A percentile compares a stretch with the other conserved stretches of the same genome.
Evolutionary conservation across 2,113 vertebrate species (phyloP).

Genomic region (Neodon shergylaensis): DNA sequence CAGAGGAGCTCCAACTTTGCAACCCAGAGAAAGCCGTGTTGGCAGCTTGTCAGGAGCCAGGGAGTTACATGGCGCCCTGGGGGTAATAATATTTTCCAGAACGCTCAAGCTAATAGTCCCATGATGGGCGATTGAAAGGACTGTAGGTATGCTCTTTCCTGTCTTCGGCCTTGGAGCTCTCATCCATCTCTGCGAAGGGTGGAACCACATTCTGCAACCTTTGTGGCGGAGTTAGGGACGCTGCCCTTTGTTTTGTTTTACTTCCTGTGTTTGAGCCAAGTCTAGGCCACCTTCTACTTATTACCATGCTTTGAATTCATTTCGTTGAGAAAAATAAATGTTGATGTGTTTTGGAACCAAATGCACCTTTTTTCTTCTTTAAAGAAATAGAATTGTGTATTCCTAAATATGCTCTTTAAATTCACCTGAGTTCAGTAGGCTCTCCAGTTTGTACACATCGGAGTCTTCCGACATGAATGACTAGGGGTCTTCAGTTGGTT

Average conservation of each 20-base stretch:
- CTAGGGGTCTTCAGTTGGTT: not conserved
- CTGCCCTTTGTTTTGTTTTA: not conserved
- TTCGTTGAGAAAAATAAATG: not conserved
- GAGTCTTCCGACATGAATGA: not conserved
- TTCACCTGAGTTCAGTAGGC: not conserved
- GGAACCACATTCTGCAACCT: not conserved
- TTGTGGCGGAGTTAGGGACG: not conserved
- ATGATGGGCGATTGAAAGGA: conserved; percentile 56
- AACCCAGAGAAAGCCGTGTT: conserved; percentile 66
- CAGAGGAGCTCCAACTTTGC: conserved; percentile 74
- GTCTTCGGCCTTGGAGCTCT: not conserved
- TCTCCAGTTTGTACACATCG: not conserved
- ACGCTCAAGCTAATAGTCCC: conserved; percentile 77
- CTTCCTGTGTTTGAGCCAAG: not conserved
- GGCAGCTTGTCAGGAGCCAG: conserved; percentile 72
- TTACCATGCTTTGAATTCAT: not conserved
- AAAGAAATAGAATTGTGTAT: not conserved
- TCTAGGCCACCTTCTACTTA: not conserved
- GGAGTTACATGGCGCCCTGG: conserved; percentile 78
- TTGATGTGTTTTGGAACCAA: not conserved
- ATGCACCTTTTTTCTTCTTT: not conserved
- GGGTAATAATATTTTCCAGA: conserved; percentile 80
- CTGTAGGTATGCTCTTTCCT: conserved; percentile 32
- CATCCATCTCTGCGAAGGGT: conserved; percentile 23
- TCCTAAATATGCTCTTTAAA: not conserved